phyloP scores from a whole-genome alignment of 53 echinoderm and acorn worm species.

The Henricia sp. region DNA sequence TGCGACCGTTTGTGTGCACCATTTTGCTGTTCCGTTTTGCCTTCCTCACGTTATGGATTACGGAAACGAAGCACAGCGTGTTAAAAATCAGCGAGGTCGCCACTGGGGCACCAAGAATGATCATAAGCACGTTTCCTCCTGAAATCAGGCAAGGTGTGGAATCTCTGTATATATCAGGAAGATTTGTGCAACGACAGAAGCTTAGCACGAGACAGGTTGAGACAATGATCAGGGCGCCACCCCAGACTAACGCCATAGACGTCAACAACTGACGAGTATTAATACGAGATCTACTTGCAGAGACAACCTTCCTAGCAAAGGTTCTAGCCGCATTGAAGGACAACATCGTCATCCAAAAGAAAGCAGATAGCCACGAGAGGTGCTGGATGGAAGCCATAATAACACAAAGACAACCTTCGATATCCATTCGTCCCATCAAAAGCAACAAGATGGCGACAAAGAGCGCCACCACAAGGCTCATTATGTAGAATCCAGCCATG shows the following conservation, averaged over 20 bases:
- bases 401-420: slow-evolving; percentile 22
- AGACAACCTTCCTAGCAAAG: neutral
- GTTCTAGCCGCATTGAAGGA: neutral
- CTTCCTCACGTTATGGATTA: neutral
- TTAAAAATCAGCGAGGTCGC: neutral
- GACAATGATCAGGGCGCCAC: neutral
- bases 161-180: neutral
- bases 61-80: neutral
- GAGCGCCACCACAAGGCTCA: slow-evolving; percentile 71
- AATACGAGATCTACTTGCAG: neutral
- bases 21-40: neutral
- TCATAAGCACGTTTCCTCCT: neutral
- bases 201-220: neutral
- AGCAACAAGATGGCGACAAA: slow-evolving; percentile 44
- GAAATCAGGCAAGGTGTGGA: neutral
- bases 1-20: neutral
- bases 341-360: slow-evolving; percentile 62
- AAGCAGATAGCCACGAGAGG: slow-evolving; percentile 55
- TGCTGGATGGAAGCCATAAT: slow-evolving; percentile 21
- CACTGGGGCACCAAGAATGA: neutral
- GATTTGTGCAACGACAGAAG: neutral
- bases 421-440: too few species aligned
- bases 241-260: neutral
- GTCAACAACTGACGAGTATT: neutral
- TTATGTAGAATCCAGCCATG: slow-evolving; percentile 67